Evolutionary conservation across 2,113 vertebrate species (phyloP).

Genomic region (Macroglossus sobrinus): DNA sequence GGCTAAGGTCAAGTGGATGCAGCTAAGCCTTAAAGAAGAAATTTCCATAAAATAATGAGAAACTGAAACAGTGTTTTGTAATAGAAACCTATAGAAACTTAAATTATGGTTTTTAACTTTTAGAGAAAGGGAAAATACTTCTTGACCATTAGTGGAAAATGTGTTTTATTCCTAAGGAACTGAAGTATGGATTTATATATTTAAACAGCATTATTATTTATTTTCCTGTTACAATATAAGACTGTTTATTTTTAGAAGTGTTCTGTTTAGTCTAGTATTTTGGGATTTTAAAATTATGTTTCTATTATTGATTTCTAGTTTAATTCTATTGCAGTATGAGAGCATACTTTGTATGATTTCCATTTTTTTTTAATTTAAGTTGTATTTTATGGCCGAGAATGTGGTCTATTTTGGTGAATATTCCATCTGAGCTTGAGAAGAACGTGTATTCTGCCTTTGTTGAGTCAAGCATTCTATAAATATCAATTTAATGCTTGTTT

Average conservation of each 20-base stretch:
- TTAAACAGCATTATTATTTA: not conserved
- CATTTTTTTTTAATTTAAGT: not conserved
- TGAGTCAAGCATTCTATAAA: constrained; percentile 22
- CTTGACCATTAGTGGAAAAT: constrained; percentile 22
- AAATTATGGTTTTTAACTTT: constrained; percentile 33
- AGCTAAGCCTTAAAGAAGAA: constrained; percentile 49
- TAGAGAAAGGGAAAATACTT: not conserved
- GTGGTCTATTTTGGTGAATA: not conserved
- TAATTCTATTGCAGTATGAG: not conserved
- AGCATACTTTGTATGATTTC: not conserved
- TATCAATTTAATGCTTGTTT: constrained; percentile 19
- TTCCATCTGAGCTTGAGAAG: not conserved
- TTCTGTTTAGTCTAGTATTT: not conserved
- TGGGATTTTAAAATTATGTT: not conserved
- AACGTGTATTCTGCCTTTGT: constrained; percentile 9
- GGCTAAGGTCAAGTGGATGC: constrained; percentile 32
- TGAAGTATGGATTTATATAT: not conserved
- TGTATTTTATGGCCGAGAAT: constrained; percentile 10
- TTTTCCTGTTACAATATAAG: constrained; percentile 14
- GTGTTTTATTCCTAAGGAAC: not conserved
- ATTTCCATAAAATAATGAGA: constrained; percentile 54
- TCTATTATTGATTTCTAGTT: not conserved
- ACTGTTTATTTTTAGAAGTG: constrained; percentile 31
- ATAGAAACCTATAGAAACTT: constrained; percentile 11
- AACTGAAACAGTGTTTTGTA: constrained; percentile 40